Conservation (phyloP, 2,797 vertebrate genomes). For the Squalus acanthias region DNA sequence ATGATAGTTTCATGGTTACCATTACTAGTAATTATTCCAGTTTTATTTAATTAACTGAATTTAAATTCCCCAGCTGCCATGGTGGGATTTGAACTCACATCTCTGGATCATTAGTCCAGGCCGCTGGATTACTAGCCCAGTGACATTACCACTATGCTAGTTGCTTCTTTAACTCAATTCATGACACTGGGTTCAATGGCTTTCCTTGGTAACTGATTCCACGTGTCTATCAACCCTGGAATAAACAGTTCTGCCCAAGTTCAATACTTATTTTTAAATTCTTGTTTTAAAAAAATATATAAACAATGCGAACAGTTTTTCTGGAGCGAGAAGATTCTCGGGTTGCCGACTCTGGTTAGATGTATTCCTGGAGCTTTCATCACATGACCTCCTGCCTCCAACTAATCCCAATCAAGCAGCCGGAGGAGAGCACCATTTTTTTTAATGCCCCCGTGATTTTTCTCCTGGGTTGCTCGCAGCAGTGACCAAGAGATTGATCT, state of each 20-base stretch:
- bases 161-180: background rate
- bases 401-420: background rate
- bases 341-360: background rate
- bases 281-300: background rate
- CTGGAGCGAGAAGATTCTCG: background rate
- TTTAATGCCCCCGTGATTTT: background rate
- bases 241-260: background rate
- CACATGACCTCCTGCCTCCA: background rate
- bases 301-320: background rate
- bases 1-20: too few species aligned
- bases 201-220: background rate
- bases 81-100: too few species aligned
- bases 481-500: background rate
- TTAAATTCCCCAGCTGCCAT: too few species aligned
- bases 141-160: too few species aligned
- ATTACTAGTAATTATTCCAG: too few species aligned
- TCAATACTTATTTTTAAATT: background rate
- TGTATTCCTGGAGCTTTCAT: background rate
- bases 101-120: too few species aligned
- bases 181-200: background rate
- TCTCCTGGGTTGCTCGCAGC: background rate
- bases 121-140: too few species aligned
- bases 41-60: too few species aligned
- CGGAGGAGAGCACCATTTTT: background rate
- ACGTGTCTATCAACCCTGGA: background rate